Conservation (phyloP, 2,888 invertebrate species). For the Chloroclystis v-ata region DNA sequence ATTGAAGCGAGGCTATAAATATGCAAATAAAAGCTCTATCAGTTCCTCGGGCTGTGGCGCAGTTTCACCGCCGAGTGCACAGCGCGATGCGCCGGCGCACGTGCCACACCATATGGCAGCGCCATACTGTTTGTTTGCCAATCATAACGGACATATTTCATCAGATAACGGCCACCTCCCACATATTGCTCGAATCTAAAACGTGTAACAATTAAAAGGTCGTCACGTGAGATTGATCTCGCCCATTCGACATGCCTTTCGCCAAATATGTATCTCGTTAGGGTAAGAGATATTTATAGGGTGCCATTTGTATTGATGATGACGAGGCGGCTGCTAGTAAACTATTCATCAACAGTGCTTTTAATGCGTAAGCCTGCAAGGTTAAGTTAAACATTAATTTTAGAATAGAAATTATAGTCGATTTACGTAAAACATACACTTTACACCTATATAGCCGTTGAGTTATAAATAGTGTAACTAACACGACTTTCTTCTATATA, state of each 20-base stretch:
- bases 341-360: background rate
- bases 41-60: slow-evolving; percentile 36
- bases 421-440: too few relatives aligned
- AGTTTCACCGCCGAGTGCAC: slow-evolving; percentile 74
- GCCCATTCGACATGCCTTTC: slow-evolving; percentile 56
- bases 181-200: slow-evolving; percentile 70
- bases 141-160: slow-evolving; percentile 79
- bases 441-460: too few relatives aligned
- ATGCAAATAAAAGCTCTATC: slow-evolving; percentile 20
- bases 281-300: slow-evolving; percentile 28
- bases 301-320: slow-evolving; percentile 22
- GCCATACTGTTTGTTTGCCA: slow-evolving; percentile 79
- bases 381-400: background rate
- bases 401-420: too few relatives aligned
- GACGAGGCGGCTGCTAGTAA: slow-evolving; percentile 12
- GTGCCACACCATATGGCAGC: slow-evolving; percentile 76
- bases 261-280: slow-evolving; percentile 37
- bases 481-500: too few relatives aligned
- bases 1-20: slow-evolving; percentile 12
- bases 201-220: slow-evolving; percentile 67
- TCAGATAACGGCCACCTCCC: slow-evolving; percentile 74
- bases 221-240: slow-evolving; percentile 48
- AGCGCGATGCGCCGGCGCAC: slow-evolving; percentile 68
- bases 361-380: background rate
- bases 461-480: too few relatives aligned